Evolutionary conservation across 2,888 invertebrate genomes (phyloP), one percentile per base, ranked within the genome.

Genomic region (Cephus rjabovi): DNA sequence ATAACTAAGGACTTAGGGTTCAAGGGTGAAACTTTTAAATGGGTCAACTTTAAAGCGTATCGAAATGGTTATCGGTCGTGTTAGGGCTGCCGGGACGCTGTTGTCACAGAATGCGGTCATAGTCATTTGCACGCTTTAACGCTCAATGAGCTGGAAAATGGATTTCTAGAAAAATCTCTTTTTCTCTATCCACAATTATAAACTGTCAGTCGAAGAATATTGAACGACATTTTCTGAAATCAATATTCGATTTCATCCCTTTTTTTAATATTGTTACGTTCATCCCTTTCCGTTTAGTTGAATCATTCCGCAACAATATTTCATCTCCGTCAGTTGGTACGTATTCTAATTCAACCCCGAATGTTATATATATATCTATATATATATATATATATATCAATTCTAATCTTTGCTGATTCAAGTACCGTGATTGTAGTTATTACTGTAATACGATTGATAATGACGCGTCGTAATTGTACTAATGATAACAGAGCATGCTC

Each of bases 111-210:
- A 71, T 31, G 71, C 34, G 71, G 71, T 71, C 71, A 31, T 71
- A 31, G 34, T 34, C 33, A 34, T 33, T 71, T 34, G 71, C 34
- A 34, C 33, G 33, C 71, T 31, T 71, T 34, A 34, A 71, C 71
- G 71, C 23, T 71, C 71, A 34, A 71, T 34, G 71, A 71, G 34
- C 31, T 31, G 71, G 71, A 71, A 71, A 71, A 71, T 71, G 12
- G 71, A 71, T 31, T 33, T n/a, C 71, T 33, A 12, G 31, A 33
- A 31, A 33, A 71, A 71, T 71, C 23, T 1, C 23, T 56, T 23
- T 15, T 15, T 35, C 35, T 23, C 56, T 56, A 23, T 56, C 9
- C 15, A 56, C 56, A 56, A 56, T 56, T 56, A 56, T 23, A 56
- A 56, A 56, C 0, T 23, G 56, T 23, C 56, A 56, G 23, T 9